Evolutionary conservation across 2,888 invertebrate genomes (phyloP), one percentile per base, ranked within the genome.

Genomic region (Limnephilus rhombicus): DNA sequence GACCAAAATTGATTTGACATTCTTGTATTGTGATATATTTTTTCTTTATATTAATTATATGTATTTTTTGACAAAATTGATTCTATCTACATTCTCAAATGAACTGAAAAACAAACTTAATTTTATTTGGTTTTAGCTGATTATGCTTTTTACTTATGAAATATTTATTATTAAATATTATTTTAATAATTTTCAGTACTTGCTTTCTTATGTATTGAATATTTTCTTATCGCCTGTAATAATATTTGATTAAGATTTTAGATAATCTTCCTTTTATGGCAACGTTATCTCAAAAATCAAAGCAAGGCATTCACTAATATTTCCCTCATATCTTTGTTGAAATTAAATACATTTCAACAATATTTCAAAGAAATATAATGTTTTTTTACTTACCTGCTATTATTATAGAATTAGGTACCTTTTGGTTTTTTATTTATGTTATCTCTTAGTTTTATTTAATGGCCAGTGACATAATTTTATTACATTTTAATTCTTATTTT

Each of bases 1-100:
- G 34, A 83, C 83, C 31, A 83, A 31, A 34, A 83, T 83, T 34
- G 31, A 34, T 83, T 83, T 31, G 83, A 83, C 83, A 83, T 31
- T 34, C 31, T 83, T 83, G 13, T 13, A 83, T 83, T 83, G 31
- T 34, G 31, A 31, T 83, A 83, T 18, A 34, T 34, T 31, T 83
- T 83, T 83, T 18, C 37, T 83, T 83, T 83, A 13, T 29, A 31
- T 83, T 31, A 12, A 9, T 24, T 68, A n/a, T 68, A 68, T 9
- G 24, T 68, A 24, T 24, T 68, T 9, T 24, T 24, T n/a, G 24
- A 68, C 45, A 49, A 49, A 68, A n/a, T 68, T 68, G 68, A 68
- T 68, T 68, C 24, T 83, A 83, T 83, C 31, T 13, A 83, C 31
- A 18, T 37, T 83, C 15, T 83, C 83, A 83, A 83, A 83, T 34